Conservation (phyloP, 2,888 invertebrate species). For the Leucozona laternaria region DNA sequence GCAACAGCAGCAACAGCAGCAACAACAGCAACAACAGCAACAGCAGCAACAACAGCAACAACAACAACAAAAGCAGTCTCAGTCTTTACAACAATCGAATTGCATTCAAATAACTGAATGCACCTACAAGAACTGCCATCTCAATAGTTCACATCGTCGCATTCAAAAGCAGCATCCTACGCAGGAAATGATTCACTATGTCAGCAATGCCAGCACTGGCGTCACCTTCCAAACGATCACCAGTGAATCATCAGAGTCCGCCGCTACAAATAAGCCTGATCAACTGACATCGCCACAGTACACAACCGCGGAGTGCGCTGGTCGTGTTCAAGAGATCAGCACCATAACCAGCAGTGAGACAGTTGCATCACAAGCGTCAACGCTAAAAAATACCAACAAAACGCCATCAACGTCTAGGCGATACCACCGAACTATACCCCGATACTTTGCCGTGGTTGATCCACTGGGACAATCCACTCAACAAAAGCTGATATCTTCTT, state of each 20-base stretch:
- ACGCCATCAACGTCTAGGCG: conserved; percentile 82
- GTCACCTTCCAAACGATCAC: conserved; percentile 62
- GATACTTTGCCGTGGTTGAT: conserved; percentile 83
- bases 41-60: conserved; percentile 16
- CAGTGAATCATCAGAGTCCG: conserved; percentile 52
- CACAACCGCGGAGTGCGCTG: conserved; percentile 51
- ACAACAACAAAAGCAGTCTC: conserved; percentile 68
- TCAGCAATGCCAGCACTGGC: conserved; percentile 69
- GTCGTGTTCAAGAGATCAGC: conserved; percentile 68
- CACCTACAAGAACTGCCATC: conserved; percentile 83
- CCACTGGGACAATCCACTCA: conserved; percentile 78
- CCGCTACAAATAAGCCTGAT: conserved; percentile 47
- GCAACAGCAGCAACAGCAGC: conserved; percentile 57
- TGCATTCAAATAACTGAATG: conserved; percentile 79
- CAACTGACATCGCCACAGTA: conserved; percentile 63
- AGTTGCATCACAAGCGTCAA: conserved; percentile 68
- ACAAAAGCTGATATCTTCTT: conserved; percentile 70
- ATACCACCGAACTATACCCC: conserved; percentile 84
- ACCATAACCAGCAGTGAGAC: conserved; percentile 72
- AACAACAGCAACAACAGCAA: conserved; percentile 58
- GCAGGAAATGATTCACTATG: conserved; percentile 79
- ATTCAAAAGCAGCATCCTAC: conserved; percentile 68
- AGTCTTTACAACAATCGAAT: conserved; percentile 64
- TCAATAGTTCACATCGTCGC: conserved; percentile 76
- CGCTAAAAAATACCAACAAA: conserved; percentile 77